A percentile compares a stretch with the other conserved stretches of the same genome.
Conservation (phyloP, 92 coral and sea anemone genomes). For the Montipora capitata region DNA sequence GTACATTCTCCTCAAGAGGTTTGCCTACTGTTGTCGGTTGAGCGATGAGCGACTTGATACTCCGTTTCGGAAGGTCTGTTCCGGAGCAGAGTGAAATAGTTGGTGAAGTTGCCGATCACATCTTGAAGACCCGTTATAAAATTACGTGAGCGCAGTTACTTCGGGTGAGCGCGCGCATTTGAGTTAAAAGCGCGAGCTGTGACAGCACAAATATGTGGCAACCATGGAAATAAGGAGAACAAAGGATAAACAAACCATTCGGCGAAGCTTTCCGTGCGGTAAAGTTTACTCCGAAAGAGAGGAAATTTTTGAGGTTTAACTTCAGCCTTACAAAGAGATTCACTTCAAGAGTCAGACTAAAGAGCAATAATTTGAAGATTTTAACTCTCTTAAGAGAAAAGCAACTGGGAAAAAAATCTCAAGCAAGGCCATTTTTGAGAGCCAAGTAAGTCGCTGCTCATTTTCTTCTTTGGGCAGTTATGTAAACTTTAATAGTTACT, state of each 20-base stretch:
- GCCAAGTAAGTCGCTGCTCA: neutral
- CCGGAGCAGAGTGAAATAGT: too few relatives aligned
- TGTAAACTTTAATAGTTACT: neutral
- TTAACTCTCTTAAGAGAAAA: neutral
- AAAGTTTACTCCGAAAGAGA: neutral
- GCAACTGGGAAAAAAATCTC: too few relatives aligned
- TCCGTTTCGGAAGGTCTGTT: too few relatives aligned
- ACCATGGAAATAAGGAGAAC: constrained; percentile 30
- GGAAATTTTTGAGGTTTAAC: neutral
- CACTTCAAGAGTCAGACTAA: neutral
- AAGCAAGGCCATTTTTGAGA: neutral
- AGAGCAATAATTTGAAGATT: neutral
- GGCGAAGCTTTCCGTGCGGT: neutral
- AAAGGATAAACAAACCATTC: constrained; percentile 10
- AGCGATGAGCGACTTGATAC: too few relatives aligned
- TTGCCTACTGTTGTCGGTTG: too few relatives aligned
- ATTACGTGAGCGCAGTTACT: neutral
- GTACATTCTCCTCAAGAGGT: too few relatives aligned
- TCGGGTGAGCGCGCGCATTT: constrained; percentile 1
- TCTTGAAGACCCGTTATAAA: too few relatives aligned
- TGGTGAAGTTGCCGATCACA: too few relatives aligned
- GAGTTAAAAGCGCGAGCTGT: constrained; percentile 18
- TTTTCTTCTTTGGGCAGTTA: neutral
- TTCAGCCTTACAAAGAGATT: neutral
- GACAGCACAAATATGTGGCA: constrained; percentile 19